phyloP scores from a whole-genome alignment of 2,113 vertebrate genomes.

The Halcyon senegalensis region DNA sequence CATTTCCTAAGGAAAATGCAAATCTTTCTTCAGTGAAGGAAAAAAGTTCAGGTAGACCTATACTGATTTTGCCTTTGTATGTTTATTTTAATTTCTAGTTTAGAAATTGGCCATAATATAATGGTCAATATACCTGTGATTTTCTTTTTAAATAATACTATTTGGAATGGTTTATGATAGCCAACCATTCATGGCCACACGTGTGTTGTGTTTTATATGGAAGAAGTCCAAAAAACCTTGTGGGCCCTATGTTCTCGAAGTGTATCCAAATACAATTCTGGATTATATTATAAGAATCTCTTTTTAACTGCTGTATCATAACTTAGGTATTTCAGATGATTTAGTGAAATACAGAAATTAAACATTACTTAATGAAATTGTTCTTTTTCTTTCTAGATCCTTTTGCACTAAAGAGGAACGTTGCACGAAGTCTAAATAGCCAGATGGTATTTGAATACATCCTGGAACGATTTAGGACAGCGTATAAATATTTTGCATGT shows the following conservation, averaged over 20 bases:
- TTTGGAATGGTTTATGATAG: not conserved
- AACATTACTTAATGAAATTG: conserved; percentile 11
- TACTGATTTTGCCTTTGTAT: not conserved
- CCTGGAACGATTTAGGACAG: conserved; percentile 93
- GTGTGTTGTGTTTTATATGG: not conserved
- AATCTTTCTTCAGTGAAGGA: not conserved
- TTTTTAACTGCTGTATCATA: not conserved
- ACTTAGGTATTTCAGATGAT: not conserved
- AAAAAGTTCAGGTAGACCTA: not conserved
- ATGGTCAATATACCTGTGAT: not conserved
- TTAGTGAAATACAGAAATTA: conserved; percentile 13
- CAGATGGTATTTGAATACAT: conserved; percentile 99
- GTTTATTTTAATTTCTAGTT: not conserved
- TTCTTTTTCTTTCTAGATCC: conserved; percentile 84
- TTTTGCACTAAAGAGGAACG: conserved; percentile 96
- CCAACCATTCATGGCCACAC: not conserved
- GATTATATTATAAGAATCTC: not conserved
- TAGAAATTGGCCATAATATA: not conserved
- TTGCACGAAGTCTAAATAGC: conserved; percentile 96
- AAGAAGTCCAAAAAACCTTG: not conserved
- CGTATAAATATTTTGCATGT: conserved; percentile 96
- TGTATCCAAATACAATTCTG: not conserved
- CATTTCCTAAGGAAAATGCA: not conserved
- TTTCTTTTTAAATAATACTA: not conserved
- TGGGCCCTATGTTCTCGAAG: not conserved